These are phyloP conservation scores for Ceyx cyanopectus DNA, from an alignment of 2,113 vertebrate genomes.

Conservation along the genomic window DNA sequence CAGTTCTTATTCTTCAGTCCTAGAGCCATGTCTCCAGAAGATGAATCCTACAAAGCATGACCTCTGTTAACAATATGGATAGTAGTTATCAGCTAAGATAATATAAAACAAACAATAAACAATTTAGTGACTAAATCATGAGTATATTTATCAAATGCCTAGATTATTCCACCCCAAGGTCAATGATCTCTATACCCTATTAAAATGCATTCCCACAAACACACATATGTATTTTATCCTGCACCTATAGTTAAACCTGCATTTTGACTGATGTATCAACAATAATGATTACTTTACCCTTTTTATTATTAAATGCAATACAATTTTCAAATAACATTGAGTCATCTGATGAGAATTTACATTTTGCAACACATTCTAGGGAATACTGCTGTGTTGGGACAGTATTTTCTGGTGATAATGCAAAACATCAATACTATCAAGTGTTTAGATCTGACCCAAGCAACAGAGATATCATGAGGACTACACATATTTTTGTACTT, in stretches of 20 bases:
- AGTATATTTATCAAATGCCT: not conserved
- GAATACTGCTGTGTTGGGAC: not conserved
- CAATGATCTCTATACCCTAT: not conserved
- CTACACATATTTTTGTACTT: not conserved
- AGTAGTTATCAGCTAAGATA: not conserved
- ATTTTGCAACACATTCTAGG: not conserved
- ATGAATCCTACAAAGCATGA: not conserved
- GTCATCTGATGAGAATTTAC: not conserved
- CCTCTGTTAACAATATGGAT: not conserved
- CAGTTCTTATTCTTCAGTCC: not conserved
- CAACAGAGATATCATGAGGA: not conserved
- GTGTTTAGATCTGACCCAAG: not conserved
- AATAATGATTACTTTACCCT: not conserved
- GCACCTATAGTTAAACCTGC: not conserved
- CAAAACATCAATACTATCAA: not conserved
- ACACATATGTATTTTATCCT: not conserved
- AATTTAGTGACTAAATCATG: not conserved
- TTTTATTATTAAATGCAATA: not conserved
- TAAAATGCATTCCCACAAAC: not conserved
- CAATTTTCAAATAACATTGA: not conserved
- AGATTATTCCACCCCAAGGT: not conserved
- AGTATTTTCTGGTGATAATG: slow-evolving; percentile 24
- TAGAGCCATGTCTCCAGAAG: not conserved
- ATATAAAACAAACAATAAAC: not conserved
- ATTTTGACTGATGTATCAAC: not conserved